A percentile compares a stretch with the other conserved stretches of the same genome.
Evolutionary conservation across 2,113 vertebrate genomes (phyloP).

Genomic region (Neotoma lepida): DNA sequence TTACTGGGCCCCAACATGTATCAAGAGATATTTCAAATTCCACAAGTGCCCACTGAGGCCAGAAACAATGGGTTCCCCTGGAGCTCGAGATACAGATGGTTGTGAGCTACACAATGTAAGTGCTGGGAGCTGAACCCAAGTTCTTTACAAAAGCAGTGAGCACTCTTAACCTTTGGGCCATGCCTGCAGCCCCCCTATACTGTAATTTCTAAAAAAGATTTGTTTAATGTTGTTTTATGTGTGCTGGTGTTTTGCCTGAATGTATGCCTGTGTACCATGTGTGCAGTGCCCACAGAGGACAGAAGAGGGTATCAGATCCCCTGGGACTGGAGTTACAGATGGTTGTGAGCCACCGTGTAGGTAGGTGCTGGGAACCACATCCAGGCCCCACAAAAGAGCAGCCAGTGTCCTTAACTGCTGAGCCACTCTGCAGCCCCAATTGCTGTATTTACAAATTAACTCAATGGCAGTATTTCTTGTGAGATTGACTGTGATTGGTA

Average conservation of each 20-base stretch:
- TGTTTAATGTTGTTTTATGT: not conserved
- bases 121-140: too few relatives aligned
- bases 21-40: not conserved
- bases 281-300: not conserved
- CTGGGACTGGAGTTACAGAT: not conserved
- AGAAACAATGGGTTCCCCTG: not conserved
- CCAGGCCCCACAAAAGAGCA: not conserved
- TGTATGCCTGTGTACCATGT: not conserved
- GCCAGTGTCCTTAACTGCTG: not conserved
- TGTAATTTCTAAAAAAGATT: not conserved
- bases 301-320: not conserved
- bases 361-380: not conserved
- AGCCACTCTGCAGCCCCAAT: not conserved
- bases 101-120: not conserved
- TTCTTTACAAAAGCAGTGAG: not conserved
- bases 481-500: conserved; percentile 31
- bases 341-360: not conserved
- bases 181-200: not conserved
- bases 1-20: not conserved
- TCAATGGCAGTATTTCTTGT: not conserved
- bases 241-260: too few relatives aligned
- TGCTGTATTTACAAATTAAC: conserved; percentile 27
- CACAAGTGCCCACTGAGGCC: not conserved
- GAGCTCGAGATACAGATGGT: not conserved
- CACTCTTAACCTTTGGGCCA: not conserved